Evolutionary conservation across 2,888 invertebrate genomes (phyloP).

Genomic region (Cryptocheilus praepositus): DNA sequence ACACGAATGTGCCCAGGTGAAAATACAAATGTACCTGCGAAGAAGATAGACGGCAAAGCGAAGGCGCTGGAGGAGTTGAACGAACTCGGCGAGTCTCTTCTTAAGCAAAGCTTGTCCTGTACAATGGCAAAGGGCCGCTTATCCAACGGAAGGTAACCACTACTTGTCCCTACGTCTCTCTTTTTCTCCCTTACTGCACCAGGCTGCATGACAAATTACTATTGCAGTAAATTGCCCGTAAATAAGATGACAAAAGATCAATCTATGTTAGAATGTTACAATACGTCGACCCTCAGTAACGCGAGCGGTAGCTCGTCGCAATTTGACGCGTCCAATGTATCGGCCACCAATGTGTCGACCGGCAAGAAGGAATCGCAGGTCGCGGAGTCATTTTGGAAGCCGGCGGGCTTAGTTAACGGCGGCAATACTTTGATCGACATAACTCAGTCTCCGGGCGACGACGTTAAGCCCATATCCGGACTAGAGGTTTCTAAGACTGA

Average conservation of each 20-base stretch:
- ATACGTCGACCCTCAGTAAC: slow-evolving; percentile 9
- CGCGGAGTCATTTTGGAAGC: slow-evolving; percentile 12
- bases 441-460: slow-evolving; percentile 35
- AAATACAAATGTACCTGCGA: slow-evolving; percentile 38
- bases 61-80: slow-evolving; percentile 86
- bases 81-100: slow-evolving; percentile 86
- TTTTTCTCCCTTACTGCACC: too few relatives aligned
- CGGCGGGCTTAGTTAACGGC: slow-evolving; percentile 44
- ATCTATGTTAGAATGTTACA: slow-evolving; percentile 12
- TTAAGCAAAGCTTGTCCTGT: slow-evolving; percentile 80
- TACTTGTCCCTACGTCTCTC: too few relatives aligned
- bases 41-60: slow-evolving; percentile 72
- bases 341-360: too few relatives aligned
- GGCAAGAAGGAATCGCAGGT: slow-evolving; percentile 22
- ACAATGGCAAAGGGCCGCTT: slow-evolving; percentile 71
- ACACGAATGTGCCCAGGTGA: slow-evolving; percentile 30
- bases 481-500: slow-evolving; percentile 24
- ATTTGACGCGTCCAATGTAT: neutral
- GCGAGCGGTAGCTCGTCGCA: slow-evolving; percentile 16
- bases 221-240: slow-evolving; percentile 22
- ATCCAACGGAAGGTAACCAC: slow-evolving; percentile 27
- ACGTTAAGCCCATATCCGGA: slow-evolving; percentile 5
- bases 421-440: slow-evolving; percentile 80
- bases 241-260: slow-evolving; percentile 19
- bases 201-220: neutral